A percentile compares a stretch with the other conserved stretches of the same genome.
Conservation (phyloP, 2,797 vertebrate species). For the Synaphobranchus kaupii region DNA sequence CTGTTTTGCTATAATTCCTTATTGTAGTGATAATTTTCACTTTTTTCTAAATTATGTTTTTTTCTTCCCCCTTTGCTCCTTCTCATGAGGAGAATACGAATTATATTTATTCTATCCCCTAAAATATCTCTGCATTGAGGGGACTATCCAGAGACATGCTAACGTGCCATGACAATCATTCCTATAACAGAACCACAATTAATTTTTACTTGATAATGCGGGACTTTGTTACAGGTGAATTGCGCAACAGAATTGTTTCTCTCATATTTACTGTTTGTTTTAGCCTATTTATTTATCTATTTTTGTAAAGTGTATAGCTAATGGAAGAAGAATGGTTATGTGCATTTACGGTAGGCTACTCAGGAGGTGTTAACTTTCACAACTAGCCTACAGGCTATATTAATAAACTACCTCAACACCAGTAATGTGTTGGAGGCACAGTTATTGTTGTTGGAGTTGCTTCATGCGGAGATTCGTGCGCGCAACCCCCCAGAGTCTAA, state of each 20-base stretch:
- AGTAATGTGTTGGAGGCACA: neutral
- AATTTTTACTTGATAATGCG: too few species aligned
- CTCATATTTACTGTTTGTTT: neutral
- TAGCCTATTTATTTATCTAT: neutral
- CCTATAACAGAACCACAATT: too few species aligned
- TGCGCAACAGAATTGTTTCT: neutral
- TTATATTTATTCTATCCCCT: too few species aligned
- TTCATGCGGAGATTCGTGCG: neutral
- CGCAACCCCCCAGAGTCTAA: neutral
- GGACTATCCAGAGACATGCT: too few species aligned
- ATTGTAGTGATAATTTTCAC: neutral
- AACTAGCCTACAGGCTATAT: neutral
- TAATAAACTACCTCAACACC: neutral
- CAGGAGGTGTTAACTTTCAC: neutral
- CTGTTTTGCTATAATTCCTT: too few species aligned
- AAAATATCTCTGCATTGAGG: too few species aligned
- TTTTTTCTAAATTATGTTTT: neutral
- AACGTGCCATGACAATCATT: too few species aligned
- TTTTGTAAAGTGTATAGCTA: neutral
- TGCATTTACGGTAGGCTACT: too few species aligned
- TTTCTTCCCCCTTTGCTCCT: conserved; percentile 38
- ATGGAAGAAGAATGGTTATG: neutral
- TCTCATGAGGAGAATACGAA: conserved; percentile 37
- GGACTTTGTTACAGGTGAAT: too few species aligned
- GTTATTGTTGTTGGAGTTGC: neutral